Base-by-base conservation (phyloP, 2,888 invertebrate genomes). In the Amaurobius ferox region DNA sequence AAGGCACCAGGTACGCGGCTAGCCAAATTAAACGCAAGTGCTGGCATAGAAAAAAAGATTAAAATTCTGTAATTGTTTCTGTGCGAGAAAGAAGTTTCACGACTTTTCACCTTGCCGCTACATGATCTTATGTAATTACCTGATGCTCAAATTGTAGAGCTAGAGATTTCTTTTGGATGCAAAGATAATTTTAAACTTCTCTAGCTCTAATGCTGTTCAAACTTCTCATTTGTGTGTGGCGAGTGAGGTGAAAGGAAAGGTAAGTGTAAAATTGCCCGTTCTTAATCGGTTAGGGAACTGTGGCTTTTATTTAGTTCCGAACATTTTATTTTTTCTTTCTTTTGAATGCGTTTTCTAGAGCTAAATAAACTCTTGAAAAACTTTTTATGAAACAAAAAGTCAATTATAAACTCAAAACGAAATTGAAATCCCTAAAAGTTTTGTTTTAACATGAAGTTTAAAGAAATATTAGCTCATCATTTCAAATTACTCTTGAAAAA, bases 31-130 rank as follows among this genome's bases (percentile, higher is more conserved):
- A 55, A 78, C 55, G 28, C 28, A 28, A n/a, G 19, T 32, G 26
- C 28, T 29, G 32, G n/a, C 16, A 32, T 3, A 16, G 29, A 0
- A 32, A 39, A 55, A 39, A 68, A 70, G 61, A 70, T 68, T 70
- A 32, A 70, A 70, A 70, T 70, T 62, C 61, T 70, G 30, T 78
- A 78, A 78, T 70, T 78, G 70, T 62, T 78, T 70, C 55, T 23
- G 66, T 23, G 55, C 40, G 29, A 70, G 28, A 19, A 48, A 70
- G 62, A 61, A 62, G 23, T 19, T 70, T 64, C 55, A 35, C 35
- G 77, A 35, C 48, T 68, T 78, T 70, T 61, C 68, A 70, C 62
- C 70, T 70, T n/a, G 40, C 44, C 35, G 48, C 44, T 64, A 68
- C 26, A 67, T 29, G 39, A 78, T 61, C 62, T 39, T 28, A 28